Percentiles rank a stretch among this genome's conserved stretches.
Conservation (phyloP, 2,888 invertebrate genomes). For the Teleogryllus oceanicus region DNA sequence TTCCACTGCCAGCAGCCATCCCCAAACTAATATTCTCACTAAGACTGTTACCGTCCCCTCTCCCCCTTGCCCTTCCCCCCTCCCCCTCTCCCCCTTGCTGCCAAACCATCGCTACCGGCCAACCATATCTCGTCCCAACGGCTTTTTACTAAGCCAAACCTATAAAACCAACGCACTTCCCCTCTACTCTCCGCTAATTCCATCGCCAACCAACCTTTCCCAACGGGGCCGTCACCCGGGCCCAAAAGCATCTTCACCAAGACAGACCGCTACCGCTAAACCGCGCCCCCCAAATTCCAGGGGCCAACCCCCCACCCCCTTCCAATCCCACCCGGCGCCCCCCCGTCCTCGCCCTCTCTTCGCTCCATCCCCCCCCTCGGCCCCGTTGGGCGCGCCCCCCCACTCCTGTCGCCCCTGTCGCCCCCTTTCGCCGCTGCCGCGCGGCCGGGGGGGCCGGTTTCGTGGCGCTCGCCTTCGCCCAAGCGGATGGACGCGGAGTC, state of each 20-base stretch:
- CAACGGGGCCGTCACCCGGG: too few species aligned
- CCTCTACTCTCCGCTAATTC: too few species aligned
- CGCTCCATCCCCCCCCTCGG: background rate
- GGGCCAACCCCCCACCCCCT: background rate
- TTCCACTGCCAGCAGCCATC: too few species aligned
- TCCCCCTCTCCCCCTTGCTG: too few species aligned
- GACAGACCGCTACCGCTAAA: background rate
- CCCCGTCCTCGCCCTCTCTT: background rate
- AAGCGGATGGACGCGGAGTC: slow-evolving; percentile 3
- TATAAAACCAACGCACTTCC: too few species aligned
- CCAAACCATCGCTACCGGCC: too few species aligned
- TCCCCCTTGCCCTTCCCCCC: too few species aligned
- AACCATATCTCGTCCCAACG: too few species aligned
- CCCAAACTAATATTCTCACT: too few species aligned
- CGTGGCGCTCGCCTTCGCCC: background rate
- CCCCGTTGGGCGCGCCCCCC: background rate
- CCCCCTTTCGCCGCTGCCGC: background rate
- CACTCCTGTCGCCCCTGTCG: background rate
- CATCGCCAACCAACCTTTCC: too few species aligned
- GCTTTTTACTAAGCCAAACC: too few species aligned
- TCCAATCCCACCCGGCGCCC: background rate
- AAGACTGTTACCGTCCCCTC: too few species aligned
- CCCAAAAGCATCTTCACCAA: background rate
- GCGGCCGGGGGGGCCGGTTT: background rate
- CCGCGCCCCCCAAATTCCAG: background rate